phyloP scores from a whole-genome alignment of 2,113 vertebrate genomes.

The Recurvirostra avosetta region DNA sequence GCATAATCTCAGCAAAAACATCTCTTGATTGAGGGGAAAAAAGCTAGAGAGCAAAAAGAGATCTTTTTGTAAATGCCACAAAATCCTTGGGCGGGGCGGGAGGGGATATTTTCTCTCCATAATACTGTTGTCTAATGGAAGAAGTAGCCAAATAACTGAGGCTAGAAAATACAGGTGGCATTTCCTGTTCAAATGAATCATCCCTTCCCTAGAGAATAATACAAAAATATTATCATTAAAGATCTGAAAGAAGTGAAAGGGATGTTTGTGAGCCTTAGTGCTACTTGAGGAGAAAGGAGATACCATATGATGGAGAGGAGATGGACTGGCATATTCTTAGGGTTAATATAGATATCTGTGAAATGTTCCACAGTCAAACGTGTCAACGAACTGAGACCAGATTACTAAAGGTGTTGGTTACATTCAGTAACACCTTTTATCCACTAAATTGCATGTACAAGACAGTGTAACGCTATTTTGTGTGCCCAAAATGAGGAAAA shows the following conservation, averaged over 20 bases:
- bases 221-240: not conserved
- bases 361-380: not conserved
- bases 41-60: too few species aligned
- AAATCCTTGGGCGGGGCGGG: too few species aligned
- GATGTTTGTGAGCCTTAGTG: not conserved
- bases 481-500: not conserved
- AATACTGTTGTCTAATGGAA: not conserved
- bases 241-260: not conserved
- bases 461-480: not conserved
- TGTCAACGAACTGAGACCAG: not conserved
- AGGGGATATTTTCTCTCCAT: not conserved
- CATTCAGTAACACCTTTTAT: not conserved
- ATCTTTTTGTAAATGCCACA: too few species aligned
- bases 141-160: not conserved
- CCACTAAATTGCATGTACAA: not conserved
- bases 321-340: not conserved
- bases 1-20: too few species aligned
- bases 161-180: not conserved
- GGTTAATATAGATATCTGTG: not conserved
- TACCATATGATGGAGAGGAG: not conserved
- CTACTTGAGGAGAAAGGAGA: not conserved
- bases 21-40: too few species aligned
- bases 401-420: not conserved
- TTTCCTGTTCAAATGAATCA: not conserved
- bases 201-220: not conserved